Base-by-base conservation (phyloP, 2,888 invertebrate genomes). In the Eulithis testata region DNA sequence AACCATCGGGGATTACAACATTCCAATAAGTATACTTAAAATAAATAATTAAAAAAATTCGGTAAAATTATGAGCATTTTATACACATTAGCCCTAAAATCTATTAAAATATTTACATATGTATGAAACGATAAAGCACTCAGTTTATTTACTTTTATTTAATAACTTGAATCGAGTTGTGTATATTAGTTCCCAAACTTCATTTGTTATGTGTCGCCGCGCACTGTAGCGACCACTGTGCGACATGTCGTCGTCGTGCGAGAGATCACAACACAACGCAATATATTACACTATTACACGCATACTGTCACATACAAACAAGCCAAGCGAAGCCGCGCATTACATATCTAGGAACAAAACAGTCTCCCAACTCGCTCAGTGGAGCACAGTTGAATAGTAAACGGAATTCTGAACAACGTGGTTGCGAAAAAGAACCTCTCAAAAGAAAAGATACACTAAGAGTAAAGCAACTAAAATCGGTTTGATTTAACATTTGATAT, bases 371-470 rank as follows among this genome's bases (percentile, higher is more conserved):
- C 21, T 21, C 21, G 4, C 14, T 21, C 47, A 47, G 14, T 47
- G 6, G 47, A 12, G 14, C 7, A 14, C 47, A 14, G 8, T 47
- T 3, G 21, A 21, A 72, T 70, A 74, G 76, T 69, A 80, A 80
- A 79, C 78, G 87, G 88, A 90, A 90, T 88, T 90, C 89, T 89
- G 89, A 90, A 90, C 88, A 89, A 89, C 84, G 86, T 86, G 71
- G 79, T 73, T 82, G 90, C 90, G 85, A 88, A 91, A 91, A 90
- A 91, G 91, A 90, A 91, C 90, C 90, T 89, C 91, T 82, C 75
- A 80, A 73, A 72, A 74, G 72, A 80, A 72, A 72, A 59, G 75
- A 76, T 76, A 76, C 72, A 72, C 67, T 74, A 73, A 75, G 21
- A 49, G 71, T 70, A 75, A 76, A 77, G 79, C 80, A 82, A 86